phyloP scores from a whole-genome alignment of 2,888 invertebrate genomes.

The Cephus runcator region DNA sequence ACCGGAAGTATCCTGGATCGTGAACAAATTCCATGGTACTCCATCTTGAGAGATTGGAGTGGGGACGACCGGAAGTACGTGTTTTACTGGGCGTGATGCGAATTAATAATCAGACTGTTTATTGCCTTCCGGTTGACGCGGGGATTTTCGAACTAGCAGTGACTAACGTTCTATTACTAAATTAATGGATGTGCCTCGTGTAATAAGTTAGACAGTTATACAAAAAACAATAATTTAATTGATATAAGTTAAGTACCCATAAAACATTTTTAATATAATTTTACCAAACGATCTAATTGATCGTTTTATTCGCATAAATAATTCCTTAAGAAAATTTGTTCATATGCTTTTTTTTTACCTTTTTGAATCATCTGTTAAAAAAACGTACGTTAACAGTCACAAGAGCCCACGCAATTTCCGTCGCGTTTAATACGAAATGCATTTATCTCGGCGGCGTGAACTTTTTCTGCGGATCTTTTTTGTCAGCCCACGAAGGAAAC shows the following conservation, averaged over 20 bases:
- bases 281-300: too few species aligned
- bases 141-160: neutral
- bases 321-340: neutral
- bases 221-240: neutral
- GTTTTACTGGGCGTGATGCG: slow-evolving; percentile 37
- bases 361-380: neutral
- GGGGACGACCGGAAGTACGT: slow-evolving; percentile 30
- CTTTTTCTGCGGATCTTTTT: neutral
- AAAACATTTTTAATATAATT: too few species aligned
- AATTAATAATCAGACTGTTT: slow-evolving; percentile 26
- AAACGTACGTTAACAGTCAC: neutral
- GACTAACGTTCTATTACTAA: neutral
- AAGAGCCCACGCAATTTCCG: neutral
- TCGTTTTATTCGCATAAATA: too few species aligned
- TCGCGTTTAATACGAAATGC: neutral
- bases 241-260: neutral
- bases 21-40: neutral
- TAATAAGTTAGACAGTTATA: neutral
- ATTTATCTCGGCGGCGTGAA: neutral
- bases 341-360: neutral
- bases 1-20: neutral
- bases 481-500: neutral
- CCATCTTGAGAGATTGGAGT: neutral
- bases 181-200: neutral
- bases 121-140: neutral